Base-by-base conservation (phyloP, 2,797 vertebrate species). In the Paedocypris micromegethes region DNA sequence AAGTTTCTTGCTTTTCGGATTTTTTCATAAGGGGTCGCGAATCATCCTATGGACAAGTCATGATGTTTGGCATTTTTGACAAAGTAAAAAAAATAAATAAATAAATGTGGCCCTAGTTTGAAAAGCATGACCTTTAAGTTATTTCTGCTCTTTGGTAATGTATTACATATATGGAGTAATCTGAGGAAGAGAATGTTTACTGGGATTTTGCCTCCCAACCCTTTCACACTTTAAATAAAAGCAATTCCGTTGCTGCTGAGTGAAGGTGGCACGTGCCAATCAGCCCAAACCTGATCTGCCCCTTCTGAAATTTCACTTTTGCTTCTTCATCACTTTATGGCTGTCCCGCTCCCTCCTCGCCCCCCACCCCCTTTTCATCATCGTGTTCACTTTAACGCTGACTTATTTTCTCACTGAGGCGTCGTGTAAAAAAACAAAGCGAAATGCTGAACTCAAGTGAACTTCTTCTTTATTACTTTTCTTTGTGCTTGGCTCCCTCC, bases 401-500 rank as follows among this genome's bases (percentile, higher is more conserved):
- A 78, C 74, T 78, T 72, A 74, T 78, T 78, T 76, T 74, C 74
- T 76, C 73, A 68, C 70, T 58, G 62, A 60, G 58, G 51, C 72
- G 67, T 70, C 51, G 66, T 70, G 58, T 57, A 58, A 43, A 7
- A 58, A 64, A 47, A 56, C 72, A 66, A 58, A 9, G 48, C 47
- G 52, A 49, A 61, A 66, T 8, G 41, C 68, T 76, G 75, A 77
- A 79, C 75, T 64, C 51, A 74, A 56, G 66, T 77, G 76, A 79
- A 79, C 78, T 77, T 73, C 51, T 52, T 51, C 57, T 77, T 77
- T 77, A 74, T 80, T 80, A 66, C 72, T 76, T 80, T 73, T 65
- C 60, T 54, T 38, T 9, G 5, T 54, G 53, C 60, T 64, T 53
- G 54, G 47, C 50, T 41, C 58, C 61, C 71, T 71, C 61, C 57